Evolutionary conservation across 2,113 vertebrate species (phyloP), one percentile per base, ranked within the genome.

Genomic region (Pycnonotus jocosus): DNA sequence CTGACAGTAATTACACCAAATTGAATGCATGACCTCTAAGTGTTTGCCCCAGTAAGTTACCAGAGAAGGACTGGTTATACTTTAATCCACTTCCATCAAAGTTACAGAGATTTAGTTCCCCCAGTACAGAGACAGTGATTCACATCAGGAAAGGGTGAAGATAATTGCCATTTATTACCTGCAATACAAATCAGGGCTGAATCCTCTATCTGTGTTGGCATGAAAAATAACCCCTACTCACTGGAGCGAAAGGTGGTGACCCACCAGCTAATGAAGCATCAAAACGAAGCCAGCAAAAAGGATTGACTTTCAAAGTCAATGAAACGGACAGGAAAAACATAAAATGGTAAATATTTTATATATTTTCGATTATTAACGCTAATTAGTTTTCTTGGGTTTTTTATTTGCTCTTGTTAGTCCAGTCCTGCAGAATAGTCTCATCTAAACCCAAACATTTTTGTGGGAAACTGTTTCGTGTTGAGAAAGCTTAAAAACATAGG

Each of bases 1-100:
- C 48, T 96, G 97, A 94, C 94, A 96, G 91, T 95, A 97, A 97
- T 97, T 97, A 65, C 83, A 69, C 50, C 70, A 73, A 92, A 95
- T 51, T 96, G 89, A 95, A 97, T 44, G 54, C 76, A n/a, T 90
- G 95, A 97, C 93, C 96, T 97, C 94, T 62, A 91, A 86, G 80
- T 51, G 79, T 96, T 88, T 96, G 91, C 68, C 82, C 85, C 84
- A 89, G 53, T 51, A 88, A 94, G 62, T 84, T 83, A 93, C 90
- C 85, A 57, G 81, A 58, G 40, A 65, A 82, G 54, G 69, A 56
- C 77, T 93, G 70, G 92, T 90, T 96, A 48, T 28, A 50, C 47
- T 92, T 61, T 73, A 77, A 96, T 97, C 81, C 13, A 1, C 94
- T 96, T 61, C 72, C 93, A 95, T 92, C 92, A 81, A 88, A 96